Conservation (phyloP, 2,888 invertebrate species). For the Caenorhabditis sulstoni region DNA sequence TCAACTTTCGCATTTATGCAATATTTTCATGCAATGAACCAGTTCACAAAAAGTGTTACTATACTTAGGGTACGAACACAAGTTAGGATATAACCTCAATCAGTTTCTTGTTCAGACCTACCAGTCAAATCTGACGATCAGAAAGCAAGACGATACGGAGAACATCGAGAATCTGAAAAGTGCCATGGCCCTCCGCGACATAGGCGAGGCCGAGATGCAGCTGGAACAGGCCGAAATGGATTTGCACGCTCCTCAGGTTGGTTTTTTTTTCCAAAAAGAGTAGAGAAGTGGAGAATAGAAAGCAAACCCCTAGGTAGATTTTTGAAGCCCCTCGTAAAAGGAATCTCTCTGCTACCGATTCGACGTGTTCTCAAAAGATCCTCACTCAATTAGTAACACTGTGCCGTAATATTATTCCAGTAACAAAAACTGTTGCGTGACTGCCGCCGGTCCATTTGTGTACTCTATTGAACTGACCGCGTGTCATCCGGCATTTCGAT, state of each 20-base stretch:
- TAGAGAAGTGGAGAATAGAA: too few relatives aligned
- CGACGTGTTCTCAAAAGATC: constrained; percentile 1
- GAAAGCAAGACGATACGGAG: background rate
- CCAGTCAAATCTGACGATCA: background rate
- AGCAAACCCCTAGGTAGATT: too few relatives aligned
- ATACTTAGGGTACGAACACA: too few relatives aligned
- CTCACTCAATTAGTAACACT: constrained; percentile 33
- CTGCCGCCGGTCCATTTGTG: constrained; percentile 41
- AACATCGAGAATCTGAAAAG: constrained; percentile 25
- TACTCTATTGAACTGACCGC: constrained; percentile 32
- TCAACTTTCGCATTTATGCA: background rate
- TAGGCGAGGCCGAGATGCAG: constrained; percentile 51
- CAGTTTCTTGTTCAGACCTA: constrained; percentile 23
- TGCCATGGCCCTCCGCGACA: constrained; percentile 32
- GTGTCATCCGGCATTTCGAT: constrained; percentile 37
- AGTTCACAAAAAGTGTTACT: too few relatives aligned
- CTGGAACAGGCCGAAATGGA: constrained; percentile 32
- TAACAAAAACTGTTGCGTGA: constrained; percentile 55
- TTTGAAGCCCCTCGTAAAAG: background rate
- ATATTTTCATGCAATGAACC: too few relatives aligned
- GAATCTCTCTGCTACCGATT: too few relatives aligned
- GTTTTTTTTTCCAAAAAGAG: too few relatives aligned
- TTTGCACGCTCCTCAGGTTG: background rate
- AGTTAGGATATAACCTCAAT: too few relatives aligned
- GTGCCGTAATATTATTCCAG: constrained; percentile 30